Conservation (phyloP, 2,113 vertebrate genomes). For the Pterocles orientalis region DNA sequence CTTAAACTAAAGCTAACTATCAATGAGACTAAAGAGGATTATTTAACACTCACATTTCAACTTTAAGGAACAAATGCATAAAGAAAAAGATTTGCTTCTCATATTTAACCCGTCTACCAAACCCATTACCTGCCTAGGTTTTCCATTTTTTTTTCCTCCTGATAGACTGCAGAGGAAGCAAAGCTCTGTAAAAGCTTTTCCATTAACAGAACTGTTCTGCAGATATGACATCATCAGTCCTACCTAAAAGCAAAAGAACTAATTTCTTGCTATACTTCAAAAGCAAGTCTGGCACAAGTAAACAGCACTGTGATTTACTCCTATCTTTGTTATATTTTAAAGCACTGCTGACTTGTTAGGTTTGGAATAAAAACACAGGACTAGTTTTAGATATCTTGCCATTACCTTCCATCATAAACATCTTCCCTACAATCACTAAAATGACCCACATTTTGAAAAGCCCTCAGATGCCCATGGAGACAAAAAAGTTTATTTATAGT, state of each 20-base stretch:
- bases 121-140: neutral
- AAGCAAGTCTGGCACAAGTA: neutral
- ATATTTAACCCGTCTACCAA: neutral
- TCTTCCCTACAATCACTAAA: neutral
- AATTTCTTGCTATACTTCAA: neutral
- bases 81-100: neutral
- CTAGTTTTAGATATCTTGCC: neutral
- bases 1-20: neutral
- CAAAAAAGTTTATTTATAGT: neutral
- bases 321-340: neutral
- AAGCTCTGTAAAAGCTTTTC: neutral
- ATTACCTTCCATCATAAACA: neutral
- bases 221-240: neutral
- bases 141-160: neutral
- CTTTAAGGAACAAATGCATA: neutral
- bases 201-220: neutral
- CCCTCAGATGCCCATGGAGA: neutral
- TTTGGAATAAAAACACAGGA: neutral
- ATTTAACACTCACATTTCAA: neutral
- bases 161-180: neutral
- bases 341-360: neutral
- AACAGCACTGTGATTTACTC: neutral
- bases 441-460: neutral
- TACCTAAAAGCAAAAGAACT: neutral
- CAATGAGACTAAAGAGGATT: neutral